Base-by-base conservation (phyloP, 2,797 vertebrate genomes). In the Pseudopleuronectes americanus region DNA sequence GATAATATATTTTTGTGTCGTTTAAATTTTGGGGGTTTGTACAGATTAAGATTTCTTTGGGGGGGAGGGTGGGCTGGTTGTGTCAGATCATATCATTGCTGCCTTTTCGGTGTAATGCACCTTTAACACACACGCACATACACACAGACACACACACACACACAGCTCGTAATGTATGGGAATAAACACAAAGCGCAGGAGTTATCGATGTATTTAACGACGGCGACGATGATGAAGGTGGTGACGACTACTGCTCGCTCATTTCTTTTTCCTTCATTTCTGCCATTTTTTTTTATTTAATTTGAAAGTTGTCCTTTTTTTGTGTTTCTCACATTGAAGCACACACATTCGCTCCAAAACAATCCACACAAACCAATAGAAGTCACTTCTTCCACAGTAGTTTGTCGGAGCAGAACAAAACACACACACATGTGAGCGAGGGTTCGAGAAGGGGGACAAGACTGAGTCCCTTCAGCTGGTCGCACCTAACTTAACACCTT, bases 1-100 rank as follows among this genome's bases (percentile, higher is more conserved):
- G 87, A 88, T 86, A 81, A 89, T 90, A 88, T 89, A 89, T 90
- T 89, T 92, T 90, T 89, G 74, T 90, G 88, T 90, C 57, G 76
- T 90, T 83, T 53, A 76, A 79, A 57, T 58, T 84, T 74, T 74
- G 74, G 16, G 71, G 84, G 77, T 78, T 83, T 88, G 88, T 90
- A 87, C 84, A 89, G 87, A 80, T 80, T 79, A 62, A 60, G 73
- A 62, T 61, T 51, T 58, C 70, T 69, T 33, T 3, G 12, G 58
- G 59, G n/a, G n/a, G 33, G 51, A 53, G 8, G 21, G 54, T n/a
- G 13, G 33, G 16, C 17, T 69, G 67, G 57, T 48, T 38, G 26
- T 21, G 54, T 71, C 3, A 19, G 73, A 85, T 90, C 83, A 83
- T 83, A 83, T 91, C 87, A 82, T 90, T 81, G 89, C 89, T 92